Percentiles rank a stretch among this genome's conserved stretches.
These are phyloP conservation scores for Pyrochroa serraticornis DNA, from an alignment of 2,888 invertebrate genomes.

Conservation along the genomic window DNA sequence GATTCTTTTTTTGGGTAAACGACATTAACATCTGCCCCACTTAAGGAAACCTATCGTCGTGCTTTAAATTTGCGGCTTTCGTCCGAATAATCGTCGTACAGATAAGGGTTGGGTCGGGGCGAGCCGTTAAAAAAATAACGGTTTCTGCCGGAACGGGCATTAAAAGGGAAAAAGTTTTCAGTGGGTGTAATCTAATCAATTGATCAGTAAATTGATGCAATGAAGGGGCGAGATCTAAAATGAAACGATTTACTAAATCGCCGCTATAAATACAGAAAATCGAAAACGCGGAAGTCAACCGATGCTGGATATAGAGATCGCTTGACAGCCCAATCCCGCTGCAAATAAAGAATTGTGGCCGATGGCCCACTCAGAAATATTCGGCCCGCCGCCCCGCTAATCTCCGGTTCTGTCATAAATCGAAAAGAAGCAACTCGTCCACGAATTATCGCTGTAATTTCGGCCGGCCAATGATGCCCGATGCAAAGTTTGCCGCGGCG, in stretches of 20 bases:
- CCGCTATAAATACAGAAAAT: slow-evolving; percentile 31
- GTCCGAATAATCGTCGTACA: too few relatives aligned
- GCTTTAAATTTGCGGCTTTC: too few relatives aligned
- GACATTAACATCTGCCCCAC: slow-evolving; percentile 4
- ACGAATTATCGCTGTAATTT: too few relatives aligned
- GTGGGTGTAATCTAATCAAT: slow-evolving; percentile 27
- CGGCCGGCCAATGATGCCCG: too few relatives aligned
- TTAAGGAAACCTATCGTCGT: neutral
- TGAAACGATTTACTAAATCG: slow-evolving; percentile 30
- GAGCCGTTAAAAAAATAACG: neutral
- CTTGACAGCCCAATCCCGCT: slow-evolving; percentile 19
- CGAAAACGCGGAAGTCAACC: slow-evolving; percentile 24
- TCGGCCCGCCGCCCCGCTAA: neutral
- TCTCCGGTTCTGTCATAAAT: too few relatives aligned
- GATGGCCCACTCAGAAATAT: slow-evolving; percentile 3
- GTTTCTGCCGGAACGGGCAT: neutral
- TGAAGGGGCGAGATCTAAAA: slow-evolving; percentile 26
- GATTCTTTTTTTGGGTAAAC: neutral
- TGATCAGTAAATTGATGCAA: slow-evolving; percentile 32
- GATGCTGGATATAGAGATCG: slow-evolving; percentile 13
- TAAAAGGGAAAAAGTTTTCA: slow-evolving; percentile 6
- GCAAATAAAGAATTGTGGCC: slow-evolving; percentile 21
- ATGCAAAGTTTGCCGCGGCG: too few relatives aligned
- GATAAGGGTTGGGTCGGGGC: too few relatives aligned
- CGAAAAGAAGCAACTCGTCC: too few relatives aligned